Conservation (phyloP, 2,113 vertebrate genomes). For the Fulica atra region DNA sequence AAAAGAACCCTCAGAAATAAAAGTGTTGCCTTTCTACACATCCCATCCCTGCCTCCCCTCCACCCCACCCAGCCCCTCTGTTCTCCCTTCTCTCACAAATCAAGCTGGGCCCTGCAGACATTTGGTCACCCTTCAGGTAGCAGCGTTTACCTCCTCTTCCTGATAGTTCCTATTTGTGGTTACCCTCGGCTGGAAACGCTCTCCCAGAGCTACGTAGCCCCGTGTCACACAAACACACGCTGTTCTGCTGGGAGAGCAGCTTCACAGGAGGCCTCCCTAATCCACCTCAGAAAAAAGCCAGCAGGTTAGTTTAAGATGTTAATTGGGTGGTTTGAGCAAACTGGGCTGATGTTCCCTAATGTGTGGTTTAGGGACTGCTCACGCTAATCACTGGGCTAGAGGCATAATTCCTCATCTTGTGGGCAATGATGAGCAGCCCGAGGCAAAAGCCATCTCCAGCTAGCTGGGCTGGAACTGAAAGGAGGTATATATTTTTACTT, state of each 20-base stretch:
- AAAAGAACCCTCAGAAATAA: neutral
- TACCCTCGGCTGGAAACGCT: neutral
- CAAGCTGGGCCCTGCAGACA: neutral
- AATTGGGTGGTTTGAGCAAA: neutral
- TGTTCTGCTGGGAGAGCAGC: neutral
- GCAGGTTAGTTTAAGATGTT: neutral
- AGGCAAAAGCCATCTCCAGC: neutral
- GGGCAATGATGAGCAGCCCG: neutral
- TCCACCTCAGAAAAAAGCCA: neutral
- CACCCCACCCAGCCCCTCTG: neutral
- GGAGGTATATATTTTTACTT: neutral
- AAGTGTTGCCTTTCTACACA: neutral
- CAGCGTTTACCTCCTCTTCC: neutral
- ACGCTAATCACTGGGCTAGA: neutral
- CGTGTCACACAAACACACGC: neutral
- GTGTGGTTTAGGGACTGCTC: neutral
- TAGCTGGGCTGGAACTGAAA: neutral
- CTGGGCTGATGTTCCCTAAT: neutral
- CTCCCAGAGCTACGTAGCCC: fast-evolving
- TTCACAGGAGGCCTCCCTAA: neutral
- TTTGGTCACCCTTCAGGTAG: neutral
- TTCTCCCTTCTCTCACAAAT: neutral
- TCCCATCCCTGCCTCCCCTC: neutral
- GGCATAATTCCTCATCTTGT: neutral
- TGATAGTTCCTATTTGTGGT: neutral